Evolutionary conservation across 2,888 invertebrate genomes (phyloP).

Genomic region (Plagiodera versicolora): DNA sequence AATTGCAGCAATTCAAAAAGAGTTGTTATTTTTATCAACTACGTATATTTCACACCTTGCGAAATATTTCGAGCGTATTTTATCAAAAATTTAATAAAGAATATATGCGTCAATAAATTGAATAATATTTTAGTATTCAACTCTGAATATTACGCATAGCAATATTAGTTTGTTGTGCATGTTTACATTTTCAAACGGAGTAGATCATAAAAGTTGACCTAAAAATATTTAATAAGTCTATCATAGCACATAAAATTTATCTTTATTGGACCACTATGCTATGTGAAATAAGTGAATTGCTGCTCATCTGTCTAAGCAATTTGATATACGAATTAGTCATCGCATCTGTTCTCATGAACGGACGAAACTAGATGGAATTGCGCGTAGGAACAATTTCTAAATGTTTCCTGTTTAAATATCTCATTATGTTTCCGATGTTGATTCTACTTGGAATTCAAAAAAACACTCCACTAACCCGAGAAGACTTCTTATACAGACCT

Average conservation of each 20-base stretch:
- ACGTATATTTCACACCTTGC: too few species aligned
- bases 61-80: too few species aligned
- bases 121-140: too few species aligned
- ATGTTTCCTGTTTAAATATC: not conserved
- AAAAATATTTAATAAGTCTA: conserved; percentile 14
- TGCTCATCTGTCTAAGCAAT: not conserved
- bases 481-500: too few species aligned
- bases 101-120: too few species aligned
- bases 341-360: not conserved
- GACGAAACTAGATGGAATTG: not conserved
- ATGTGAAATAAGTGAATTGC: not conserved
- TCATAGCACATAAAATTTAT: not conserved
- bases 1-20: too few species aligned
- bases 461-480: too few species aligned
- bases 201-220: conserved; percentile 18
- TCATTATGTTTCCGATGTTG: not conserved
- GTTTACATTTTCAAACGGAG: conserved; percentile 1
- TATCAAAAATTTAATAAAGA: too few species aligned
- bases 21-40: too few species aligned
- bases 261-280: not conserved
- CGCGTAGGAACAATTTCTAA: not conserved
- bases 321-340: conserved; percentile 1
- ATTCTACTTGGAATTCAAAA: too few species aligned
- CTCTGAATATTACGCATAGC: too few species aligned
- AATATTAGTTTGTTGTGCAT: not conserved